Conservation (phyloP, 2,888 invertebrate species). For the Calameuta idolon region DNA sequence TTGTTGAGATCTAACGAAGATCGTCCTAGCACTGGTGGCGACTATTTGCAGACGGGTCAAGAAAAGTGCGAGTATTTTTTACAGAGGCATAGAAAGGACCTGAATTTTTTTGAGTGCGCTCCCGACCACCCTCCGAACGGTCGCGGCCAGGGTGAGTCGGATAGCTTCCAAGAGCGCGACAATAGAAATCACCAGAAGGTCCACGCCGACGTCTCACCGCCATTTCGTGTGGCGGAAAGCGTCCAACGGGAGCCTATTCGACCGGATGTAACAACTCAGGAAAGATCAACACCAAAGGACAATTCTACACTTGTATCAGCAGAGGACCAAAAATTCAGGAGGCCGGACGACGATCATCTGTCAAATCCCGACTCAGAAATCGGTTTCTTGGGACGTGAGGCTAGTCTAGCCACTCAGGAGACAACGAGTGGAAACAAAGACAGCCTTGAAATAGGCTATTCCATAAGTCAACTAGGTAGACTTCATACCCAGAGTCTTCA, state of each 20-base stretch:
- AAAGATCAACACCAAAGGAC: background rate
- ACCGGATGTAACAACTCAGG: background rate
- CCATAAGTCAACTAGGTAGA: conserved; percentile 53
- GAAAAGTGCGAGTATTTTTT: conserved; percentile 58
- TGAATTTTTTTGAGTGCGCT: conserved; percentile 44
- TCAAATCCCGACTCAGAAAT: conserved; percentile 14
- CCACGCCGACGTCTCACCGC: background rate
- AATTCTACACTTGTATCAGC: background rate
- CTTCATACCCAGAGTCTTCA: conserved; percentile 46
- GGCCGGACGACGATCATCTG: background rate
- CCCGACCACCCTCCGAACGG: conserved; percentile 9
- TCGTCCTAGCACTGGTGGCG: conserved; percentile 26
- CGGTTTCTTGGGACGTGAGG: conserved; percentile 10
- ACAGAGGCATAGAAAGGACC: conserved; percentile 39
- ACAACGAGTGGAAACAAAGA: conserved; percentile 52
- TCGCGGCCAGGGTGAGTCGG: conserved; percentile 9
- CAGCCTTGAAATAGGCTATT: conserved; percentile 56
- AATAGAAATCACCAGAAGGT: background rate
- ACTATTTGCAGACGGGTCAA: conserved; percentile 41
- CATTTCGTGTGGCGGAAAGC: background rate
- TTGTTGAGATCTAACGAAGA: conserved; percentile 33
- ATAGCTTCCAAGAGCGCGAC: conserved; percentile 12
- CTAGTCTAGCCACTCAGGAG: conserved; percentile 37
- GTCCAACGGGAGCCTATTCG: background rate
- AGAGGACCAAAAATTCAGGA: background rate